Percentiles rank a stretch among this genome's conserved stretches.
phyloP scores from a whole-genome alignment of 2,797 vertebrate species.

The Tokudaia tokunoshimensis region DNA sequence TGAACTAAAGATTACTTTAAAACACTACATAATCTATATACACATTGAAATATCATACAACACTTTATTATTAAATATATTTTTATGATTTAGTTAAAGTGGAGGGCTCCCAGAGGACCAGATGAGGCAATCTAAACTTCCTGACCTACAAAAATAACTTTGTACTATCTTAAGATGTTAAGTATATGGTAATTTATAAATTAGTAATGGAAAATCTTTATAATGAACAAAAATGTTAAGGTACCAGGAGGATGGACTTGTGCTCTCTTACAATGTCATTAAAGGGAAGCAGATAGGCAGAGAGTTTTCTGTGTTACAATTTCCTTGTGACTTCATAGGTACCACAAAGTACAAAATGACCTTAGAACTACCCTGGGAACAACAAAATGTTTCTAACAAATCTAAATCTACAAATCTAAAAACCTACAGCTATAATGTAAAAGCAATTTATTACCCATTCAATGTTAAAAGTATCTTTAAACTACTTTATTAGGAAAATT shows the following conservation, averaged over 20 bases:
- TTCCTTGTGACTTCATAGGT: neutral
- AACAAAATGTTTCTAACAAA: slow-evolving; percentile 54
- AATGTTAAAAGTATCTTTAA: slow-evolving; percentile 33
- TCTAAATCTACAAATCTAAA: slow-evolving; percentile 36
- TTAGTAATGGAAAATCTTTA: slow-evolving; percentile 45
- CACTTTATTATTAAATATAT: neutral
- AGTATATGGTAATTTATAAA: slow-evolving; percentile 30
- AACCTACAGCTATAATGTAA: slow-evolving; percentile 30
- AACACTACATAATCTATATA: neutral
- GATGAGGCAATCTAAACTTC: neutral
- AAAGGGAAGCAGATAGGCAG: neutral
- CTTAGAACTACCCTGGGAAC: neutral
- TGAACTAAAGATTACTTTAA: neutral
- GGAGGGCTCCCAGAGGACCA: neutral
- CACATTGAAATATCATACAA: neutral
- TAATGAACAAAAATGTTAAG: slow-evolving; percentile 15
- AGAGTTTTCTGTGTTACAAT: slow-evolving; percentile 15
- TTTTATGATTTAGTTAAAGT: neutral
- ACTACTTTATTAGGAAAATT: slow-evolving; percentile 36
- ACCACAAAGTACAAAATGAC: slow-evolving; percentile 55
- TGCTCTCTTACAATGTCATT: neutral
- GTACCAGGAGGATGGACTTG: neutral
- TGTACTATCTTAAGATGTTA: slow-evolving; percentile 42
- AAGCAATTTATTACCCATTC: slow-evolving; percentile 31
- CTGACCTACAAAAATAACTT: slow-evolving; percentile 32